Evolutionary conservation across 2,888 invertebrate species (phyloP), one percentile per base, ranked within the genome.

Genomic region (Rhingia rostrata): DNA sequence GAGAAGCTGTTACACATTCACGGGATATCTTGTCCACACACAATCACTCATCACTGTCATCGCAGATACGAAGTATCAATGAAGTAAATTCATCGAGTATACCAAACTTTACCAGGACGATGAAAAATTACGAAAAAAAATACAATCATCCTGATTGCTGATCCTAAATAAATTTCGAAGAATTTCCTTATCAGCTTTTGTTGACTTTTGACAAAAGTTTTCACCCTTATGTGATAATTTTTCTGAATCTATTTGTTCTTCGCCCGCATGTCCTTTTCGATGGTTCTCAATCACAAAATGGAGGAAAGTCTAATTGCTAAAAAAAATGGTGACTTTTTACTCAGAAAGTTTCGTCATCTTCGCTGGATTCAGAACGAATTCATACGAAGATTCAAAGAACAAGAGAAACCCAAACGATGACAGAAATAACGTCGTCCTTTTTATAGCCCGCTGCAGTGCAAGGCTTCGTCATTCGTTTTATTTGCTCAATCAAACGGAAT

Each of bases 401-500:
- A 33, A 41, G 47, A n/a, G 47, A 45, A 60, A 30, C 30, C 30
- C 14, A 22, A 12, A 53, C 56, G 54, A 43, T 64, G 64, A 58
- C 54, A 67, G 74, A 63, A 14, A 70, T 64, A 56, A 77, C 22
- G 56, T 47, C 22, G 63, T 30, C 53, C 37, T 47, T 53, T 49
- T 30, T 37, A 58, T 64, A 32, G 9, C 45, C 4, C 33, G 10
- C 49, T 74, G 45, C 49, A 47, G 47, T 39, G n/a, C 7, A 45
- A 14, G 22, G 12, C 4, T 47, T 51, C 51, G 3, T 56, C 54
- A 3, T 41, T 67, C 30, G 33, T 58, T 79, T 73, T 83, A 60
- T 79, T 83, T 83, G 73, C 73, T 63, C 67, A 83, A 83, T 83
- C 79, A 83, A 73, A 74, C 69, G 83, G 73, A 73, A 79, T 73